A percentile compares a stretch with the other conserved stretches of the same genome.
Conservation (phyloP, 2,113 vertebrate species). For the Dasypus novemcinctus region DNA sequence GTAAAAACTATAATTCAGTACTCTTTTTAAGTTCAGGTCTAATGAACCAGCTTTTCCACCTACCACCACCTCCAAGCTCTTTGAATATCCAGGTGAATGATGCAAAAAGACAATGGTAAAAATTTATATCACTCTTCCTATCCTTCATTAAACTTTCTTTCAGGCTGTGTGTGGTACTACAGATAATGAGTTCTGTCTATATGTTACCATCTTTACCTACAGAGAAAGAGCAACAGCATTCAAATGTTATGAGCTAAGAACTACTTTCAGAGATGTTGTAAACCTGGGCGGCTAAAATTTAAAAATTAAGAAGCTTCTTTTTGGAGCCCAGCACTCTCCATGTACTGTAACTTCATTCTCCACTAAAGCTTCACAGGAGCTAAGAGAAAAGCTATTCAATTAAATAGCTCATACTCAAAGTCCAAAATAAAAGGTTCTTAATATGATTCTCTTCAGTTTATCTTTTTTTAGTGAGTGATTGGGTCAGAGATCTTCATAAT, state of each 20-base stretch:
- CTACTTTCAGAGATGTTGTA: conserved; percentile 54
- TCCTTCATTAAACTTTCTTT: conserved; percentile 71
- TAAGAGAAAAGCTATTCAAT: background rate
- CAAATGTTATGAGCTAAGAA: conserved; percentile 71
- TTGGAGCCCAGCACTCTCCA: conserved; percentile 6
- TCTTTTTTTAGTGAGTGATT: background rate
- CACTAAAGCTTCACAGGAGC: background rate
- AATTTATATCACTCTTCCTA: conserved; percentile 56
- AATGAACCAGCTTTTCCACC: conserved; percentile 49
- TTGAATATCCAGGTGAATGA: background rate
- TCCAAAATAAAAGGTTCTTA: conserved; percentile 4
- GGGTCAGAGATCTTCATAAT: background rate
- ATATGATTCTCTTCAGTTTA: background rate
- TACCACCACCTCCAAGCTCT: background rate
- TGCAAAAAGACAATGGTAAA: conserved; percentile 63
- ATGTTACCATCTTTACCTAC: conserved; percentile 65
- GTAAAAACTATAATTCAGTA: background rate
- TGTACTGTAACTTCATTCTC: background rate
- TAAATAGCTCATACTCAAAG: background rate
- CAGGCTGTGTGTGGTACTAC: conserved; percentile 52
- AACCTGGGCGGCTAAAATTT: conserved; percentile 57
- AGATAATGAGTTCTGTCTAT: conserved; percentile 73
- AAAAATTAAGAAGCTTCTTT: conserved; percentile 62
- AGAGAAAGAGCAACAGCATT: conserved; percentile 66
- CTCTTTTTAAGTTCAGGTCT: conserved; percentile 18